Base-by-base conservation (phyloP, 2,797 vertebrate species). In the Onychomys leucogaster region DNA sequence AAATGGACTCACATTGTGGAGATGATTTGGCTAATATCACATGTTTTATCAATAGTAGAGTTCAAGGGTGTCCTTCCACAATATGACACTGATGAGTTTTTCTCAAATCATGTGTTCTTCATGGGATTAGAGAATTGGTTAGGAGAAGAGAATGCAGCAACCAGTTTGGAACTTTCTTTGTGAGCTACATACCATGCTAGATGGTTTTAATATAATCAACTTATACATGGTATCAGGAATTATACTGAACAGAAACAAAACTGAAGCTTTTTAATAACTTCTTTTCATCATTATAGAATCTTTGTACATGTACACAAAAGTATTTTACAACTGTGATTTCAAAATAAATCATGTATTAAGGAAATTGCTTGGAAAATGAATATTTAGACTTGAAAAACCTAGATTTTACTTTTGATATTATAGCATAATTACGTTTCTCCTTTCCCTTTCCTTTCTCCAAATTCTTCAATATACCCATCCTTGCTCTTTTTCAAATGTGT, bases 291-390 rank as follows among this genome's bases (percentile, higher is more conserved):
- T 63, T 76, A 57, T 57, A 41, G 57, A 27, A 59, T 80, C 5
- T n/a, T 87, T 91, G 19, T 80, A 71, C 41, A 32, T 76, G n/a
- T n/a, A 90, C 82, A 89, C 52, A 92, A 90, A 96, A 57, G 3
- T 55, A 67, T 71, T 90, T 94, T n/a, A 14, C 12, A 63, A 5
- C 61, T 12, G 88, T 73, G 23, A 9, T 73, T n/a, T 85, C 43
- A 55, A 65, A 81, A 57, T 81, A 94, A 83, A 87, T 55, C n/a
- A 63, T 69, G 3, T 77, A 83, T 77, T 83, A 83, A 69, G 49
- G 94, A 46, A 17, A n/a, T 76, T 76, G 32, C 29, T 90, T 59
- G 5, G 82, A 37, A 34, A 87, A 63, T 94, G 52, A 95, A 88
- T 85, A 89, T 78, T 61, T 78, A 81, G 5, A 14, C 46, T 49